phyloP scores from a whole-genome alignment of 2,797 vertebrate species.

The Megaceryle alcyon region DNA sequence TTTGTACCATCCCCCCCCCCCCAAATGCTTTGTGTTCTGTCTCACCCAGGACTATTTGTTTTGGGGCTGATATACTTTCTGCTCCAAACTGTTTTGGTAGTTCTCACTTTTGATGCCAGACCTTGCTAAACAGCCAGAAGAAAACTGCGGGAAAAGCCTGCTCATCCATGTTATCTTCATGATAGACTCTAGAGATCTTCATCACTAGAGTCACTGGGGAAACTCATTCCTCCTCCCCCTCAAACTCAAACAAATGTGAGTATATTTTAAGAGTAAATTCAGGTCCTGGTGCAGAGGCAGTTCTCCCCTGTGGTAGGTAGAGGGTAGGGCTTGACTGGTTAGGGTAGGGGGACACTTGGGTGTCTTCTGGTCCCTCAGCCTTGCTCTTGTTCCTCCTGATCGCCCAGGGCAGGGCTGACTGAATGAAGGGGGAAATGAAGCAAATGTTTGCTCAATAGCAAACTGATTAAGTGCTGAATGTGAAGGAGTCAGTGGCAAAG shows the following conservation, averaged over 20 bases:
- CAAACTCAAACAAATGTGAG: not conserved
- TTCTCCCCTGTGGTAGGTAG: constrained; percentile 24
- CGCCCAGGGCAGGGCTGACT: not conserved
- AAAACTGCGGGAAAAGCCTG: not conserved
- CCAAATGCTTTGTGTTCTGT: not conserved
- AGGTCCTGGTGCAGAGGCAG: not conserved
- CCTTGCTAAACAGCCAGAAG: not conserved
- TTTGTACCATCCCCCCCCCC: not conserved
- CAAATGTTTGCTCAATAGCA: not conserved
- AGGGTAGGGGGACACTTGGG: not conserved
- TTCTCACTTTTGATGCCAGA: not conserved
- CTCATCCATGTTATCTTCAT: not conserved
- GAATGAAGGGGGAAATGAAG: not conserved
- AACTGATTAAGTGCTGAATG: not conserved
- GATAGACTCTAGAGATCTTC: too few species aligned
- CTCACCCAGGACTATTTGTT: not conserved
- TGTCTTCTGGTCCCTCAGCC: not conserved
- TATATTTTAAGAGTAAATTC: not conserved
- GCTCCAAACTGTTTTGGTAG: not conserved
- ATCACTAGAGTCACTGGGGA: not conserved
- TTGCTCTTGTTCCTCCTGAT: not conserved
- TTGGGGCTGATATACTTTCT: not conserved
- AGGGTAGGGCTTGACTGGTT: constrained; percentile 39
- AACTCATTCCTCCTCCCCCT: not conserved
- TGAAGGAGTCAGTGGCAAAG: not conserved